Evolutionary conservation across 1,140 invertebrate species (phyloP).

Genomic region (Drosophila ohnishii): DNA sequence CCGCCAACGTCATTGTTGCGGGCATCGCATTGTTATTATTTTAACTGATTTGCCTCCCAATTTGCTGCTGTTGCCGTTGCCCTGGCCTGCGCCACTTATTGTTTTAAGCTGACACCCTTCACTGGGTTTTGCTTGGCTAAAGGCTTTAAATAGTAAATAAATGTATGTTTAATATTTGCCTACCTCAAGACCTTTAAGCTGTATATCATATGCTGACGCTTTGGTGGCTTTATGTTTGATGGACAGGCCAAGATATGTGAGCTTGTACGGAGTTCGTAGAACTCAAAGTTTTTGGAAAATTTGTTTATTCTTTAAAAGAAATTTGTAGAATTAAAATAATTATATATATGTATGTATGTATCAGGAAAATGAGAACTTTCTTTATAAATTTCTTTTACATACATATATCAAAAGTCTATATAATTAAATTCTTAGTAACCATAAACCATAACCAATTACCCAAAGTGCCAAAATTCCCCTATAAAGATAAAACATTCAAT

Average conservation of each 20-base stretch:
- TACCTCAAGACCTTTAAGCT: conserved; percentile 17
- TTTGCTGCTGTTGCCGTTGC: conserved; percentile 8
- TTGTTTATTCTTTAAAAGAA: too few species aligned
- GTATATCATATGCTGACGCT: conserved; percentile 1
- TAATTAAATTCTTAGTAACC: too few species aligned
- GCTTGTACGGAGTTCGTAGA: background rate
- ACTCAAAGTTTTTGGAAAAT: background rate
- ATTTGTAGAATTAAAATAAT: too few species aligned
- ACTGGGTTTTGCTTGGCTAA: conserved; percentile 19
- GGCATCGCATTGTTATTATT: conserved; percentile 49
- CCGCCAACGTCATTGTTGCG: conserved; percentile 40
- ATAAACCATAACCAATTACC: conserved; percentile 10
- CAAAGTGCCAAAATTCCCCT: background rate
- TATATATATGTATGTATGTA: too few species aligned
- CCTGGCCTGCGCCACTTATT: conserved; percentile 20
- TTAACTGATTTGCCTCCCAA: conserved; percentile 56
- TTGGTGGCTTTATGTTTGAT: conserved; percentile 13
- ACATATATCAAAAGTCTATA: too few species aligned
- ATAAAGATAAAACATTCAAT: conserved; percentile 17
- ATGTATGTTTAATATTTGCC: conserved; percentile 38
- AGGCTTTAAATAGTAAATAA: conserved; percentile 52
- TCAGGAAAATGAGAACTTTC: too few species aligned
- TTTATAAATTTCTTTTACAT: background rate
- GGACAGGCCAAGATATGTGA: conserved; percentile 17
- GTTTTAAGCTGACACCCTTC: conserved; percentile 42